Conservation (phyloP, 2,797 vertebrate genomes). For the Atherinosoma microstoma region DNA sequence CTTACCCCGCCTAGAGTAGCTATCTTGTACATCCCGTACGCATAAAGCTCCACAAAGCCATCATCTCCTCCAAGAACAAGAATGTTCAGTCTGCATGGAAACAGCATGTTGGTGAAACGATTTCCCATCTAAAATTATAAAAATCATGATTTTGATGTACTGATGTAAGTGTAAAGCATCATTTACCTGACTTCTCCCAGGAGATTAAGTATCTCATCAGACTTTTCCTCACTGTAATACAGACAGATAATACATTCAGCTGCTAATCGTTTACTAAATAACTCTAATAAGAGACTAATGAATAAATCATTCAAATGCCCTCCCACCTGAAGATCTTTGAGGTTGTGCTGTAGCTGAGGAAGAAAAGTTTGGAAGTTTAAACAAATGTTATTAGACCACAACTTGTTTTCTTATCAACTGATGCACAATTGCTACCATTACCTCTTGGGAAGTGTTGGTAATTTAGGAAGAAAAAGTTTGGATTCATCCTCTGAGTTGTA, state of each 20-base stretch:
- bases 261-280: background rate
- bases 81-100: conserved; percentile 88
- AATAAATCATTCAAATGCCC: conserved; percentile 1
- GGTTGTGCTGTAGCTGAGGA: conserved; percentile 91
- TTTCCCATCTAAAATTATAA: background rate
- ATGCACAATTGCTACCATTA: conserved; percentile 61
- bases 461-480: conserved; percentile 92
- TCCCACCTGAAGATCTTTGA: conserved; percentile 97
- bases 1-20: conserved; percentile 89
- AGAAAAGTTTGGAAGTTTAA: conserved; percentile 21
- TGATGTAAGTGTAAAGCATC: background rate
- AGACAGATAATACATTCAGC: conserved; percentile 9
- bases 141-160: background rate
- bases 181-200: conserved; percentile 94
- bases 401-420: background rate
- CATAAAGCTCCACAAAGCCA: conserved; percentile 94
- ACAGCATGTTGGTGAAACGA: background rate
- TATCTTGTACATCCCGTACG: conserved; percentile 99
- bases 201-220: conserved; percentile 98
- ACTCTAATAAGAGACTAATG: background rate
- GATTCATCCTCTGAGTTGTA: conserved; percentile 95
- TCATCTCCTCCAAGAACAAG: conserved; percentile 92
- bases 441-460: conserved; percentile 96
- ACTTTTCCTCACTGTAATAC: conserved; percentile 94
- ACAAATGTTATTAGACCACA: conserved; percentile 12